phyloP scores from a whole-genome alignment of 2,797 vertebrate genomes.

The Novumbra hubbsi region DNA sequence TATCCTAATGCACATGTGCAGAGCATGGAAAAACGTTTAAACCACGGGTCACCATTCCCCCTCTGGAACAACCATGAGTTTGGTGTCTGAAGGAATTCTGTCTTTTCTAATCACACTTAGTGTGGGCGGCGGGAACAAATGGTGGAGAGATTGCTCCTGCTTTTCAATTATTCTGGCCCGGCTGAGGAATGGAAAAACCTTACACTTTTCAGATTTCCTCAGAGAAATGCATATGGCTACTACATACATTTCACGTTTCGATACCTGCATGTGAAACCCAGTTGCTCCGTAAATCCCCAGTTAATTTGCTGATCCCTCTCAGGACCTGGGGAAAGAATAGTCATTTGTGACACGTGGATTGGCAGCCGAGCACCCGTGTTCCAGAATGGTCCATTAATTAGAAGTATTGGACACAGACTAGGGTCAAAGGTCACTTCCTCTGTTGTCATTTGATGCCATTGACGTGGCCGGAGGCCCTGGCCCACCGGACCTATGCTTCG shows the following conservation, averaged over 20 bases:
- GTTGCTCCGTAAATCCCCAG: neutral
- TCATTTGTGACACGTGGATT: conserved; percentile 39
- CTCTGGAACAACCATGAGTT: conserved; percentile 59
- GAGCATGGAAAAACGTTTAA: conserved; percentile 66
- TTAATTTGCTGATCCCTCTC: neutral
- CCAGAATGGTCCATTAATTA: conserved; percentile 19
- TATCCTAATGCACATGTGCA: conserved; percentile 73
- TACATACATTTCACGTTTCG: neutral
- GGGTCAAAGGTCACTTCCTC: conserved; percentile 53
- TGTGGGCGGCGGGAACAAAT: conserved; percentile 43
- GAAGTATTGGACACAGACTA: conserved; percentile 24
- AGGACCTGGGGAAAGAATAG: conserved; percentile 29
- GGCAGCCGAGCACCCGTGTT: conserved; percentile 35
- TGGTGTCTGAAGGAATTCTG: conserved; percentile 57
- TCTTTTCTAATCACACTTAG: conserved; percentile 55
- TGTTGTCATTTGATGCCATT: conserved; percentile 41
- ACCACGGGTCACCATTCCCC: conserved; percentile 59
- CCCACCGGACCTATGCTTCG: conserved; percentile 22
- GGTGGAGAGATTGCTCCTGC: conserved; percentile 21
- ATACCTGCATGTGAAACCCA: neutral
- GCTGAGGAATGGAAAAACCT: neutral
- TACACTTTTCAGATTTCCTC: conserved; percentile 4
- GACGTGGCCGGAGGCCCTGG: conserved; percentile 8
- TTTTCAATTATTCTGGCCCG: conserved; percentile 1
- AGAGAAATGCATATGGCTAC: neutral